phyloP scores from a whole-genome alignment of 2,797 vertebrate genomes.

The Botia almorhae region DNA sequence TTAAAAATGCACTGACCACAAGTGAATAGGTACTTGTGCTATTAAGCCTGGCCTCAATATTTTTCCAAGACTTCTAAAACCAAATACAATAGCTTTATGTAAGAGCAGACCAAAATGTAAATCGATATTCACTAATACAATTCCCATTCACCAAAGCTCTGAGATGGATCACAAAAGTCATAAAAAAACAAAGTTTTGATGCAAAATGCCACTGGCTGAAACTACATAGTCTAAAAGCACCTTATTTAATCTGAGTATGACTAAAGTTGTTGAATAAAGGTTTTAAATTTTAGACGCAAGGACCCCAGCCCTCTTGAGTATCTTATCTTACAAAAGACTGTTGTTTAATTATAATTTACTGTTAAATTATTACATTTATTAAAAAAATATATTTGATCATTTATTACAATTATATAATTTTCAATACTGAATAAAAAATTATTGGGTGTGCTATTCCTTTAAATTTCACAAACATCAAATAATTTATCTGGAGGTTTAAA shows the following conservation, averaged over 20 bases:
- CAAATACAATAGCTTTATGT: background rate
- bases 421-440: background rate
- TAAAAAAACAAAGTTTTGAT: background rate
- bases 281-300: background rate
- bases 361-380: background rate
- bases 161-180: background rate
- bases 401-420: too few species aligned
- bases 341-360: background rate
- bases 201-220: background rate
- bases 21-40: background rate
- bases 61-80: too few species aligned
- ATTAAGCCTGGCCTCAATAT: background rate
- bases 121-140: background rate
- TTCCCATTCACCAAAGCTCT: background rate
- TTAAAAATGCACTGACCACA: background rate
- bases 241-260: background rate
- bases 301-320: background rate
- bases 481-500: constrained; percentile 12
- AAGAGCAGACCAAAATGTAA: background rate
- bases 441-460: constrained; percentile 27
- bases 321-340: background rate
- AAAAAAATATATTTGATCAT: too few species aligned
- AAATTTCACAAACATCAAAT: constrained; percentile 5
- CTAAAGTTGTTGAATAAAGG: background rate
- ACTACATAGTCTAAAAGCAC: too few species aligned